Base-by-base conservation (phyloP, 2,113 vertebrate species). In the Antennarius striatus region DNA sequence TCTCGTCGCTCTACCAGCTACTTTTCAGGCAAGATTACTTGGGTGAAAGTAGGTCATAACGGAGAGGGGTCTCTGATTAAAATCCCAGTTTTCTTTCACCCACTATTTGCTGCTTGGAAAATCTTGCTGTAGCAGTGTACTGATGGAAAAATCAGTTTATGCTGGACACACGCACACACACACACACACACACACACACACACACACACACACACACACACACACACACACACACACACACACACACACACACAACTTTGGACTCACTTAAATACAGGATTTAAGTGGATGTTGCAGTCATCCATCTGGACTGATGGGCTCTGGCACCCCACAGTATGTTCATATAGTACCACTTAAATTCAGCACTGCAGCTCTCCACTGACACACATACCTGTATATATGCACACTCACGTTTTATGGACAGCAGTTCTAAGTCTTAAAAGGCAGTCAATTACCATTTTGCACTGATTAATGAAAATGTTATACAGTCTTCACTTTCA, bases 301-400 rank as follows among this genome's bases (percentile, higher is more conserved):
- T 87, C 71, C 73, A 58, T 88, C 88, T 83, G 68, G 68, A 59
- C 73, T 82, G 78, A 81, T 74, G 73, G 47, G 32, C 74, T 66
- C 66, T 82, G 56, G 79, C 71, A 67, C 71, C 67, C 47, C 45
- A 84, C 66, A 55, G 79, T 71, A 77, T 75, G 81, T 81, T 87
- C 81, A 88, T 89, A 84, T 82, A 85, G 68, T 82, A 62, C 84
- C 32, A 36, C 63, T 85, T 78, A 86, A 91, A 88, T 88, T 86
- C 79, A 76, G 67, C 83, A 55, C 49, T 52, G 52, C 52, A 57
- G 74, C 81, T 65, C 50, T 69, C 46, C 55, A 53, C 39, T 49
- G 43, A 64, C 39, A 51, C 53, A 55, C 51, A 47, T 11, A 22
- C 22, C 12, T 45, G 12, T 30, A 5, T 32, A 43, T 29, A 54